phyloP scores from a whole-genome alignment of 2,113 vertebrate genomes.

The Cynopterus brachyotis region DNA sequence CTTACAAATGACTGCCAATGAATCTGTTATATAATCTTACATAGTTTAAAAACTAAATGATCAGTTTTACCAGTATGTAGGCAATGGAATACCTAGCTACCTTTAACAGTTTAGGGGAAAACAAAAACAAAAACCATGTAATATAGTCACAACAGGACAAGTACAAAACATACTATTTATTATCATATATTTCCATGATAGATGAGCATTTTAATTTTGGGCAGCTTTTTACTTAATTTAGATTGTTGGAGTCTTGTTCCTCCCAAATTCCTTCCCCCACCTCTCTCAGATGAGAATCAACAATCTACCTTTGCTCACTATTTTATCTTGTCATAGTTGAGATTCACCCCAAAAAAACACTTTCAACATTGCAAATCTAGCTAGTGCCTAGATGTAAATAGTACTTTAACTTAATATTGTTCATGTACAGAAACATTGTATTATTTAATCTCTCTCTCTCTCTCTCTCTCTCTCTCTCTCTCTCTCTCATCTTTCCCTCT shows the following conservation, averaged over 20 bases:
- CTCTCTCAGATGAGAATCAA: neutral
- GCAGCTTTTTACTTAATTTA: neutral
- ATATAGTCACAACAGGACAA: neutral
- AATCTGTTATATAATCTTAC: neutral
- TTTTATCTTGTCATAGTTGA: neutral
- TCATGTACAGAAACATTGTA: neutral
- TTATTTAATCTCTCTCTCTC: neutral
- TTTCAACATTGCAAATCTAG: neutral
- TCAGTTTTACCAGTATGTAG: neutral
- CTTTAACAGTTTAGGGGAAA: neutral
- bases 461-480: neutral
- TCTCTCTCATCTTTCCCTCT: neutral
- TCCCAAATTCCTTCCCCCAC: neutral
- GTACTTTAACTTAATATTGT: neutral
- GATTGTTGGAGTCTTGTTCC: neutral
- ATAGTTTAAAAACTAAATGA: slow-evolving; percentile 7
- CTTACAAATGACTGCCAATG: neutral
- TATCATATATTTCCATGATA: neutral
- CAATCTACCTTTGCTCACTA: neutral
- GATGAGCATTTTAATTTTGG: neutral
- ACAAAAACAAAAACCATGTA: neutral
- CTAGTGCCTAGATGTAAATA: neutral
- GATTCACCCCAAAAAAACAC: neutral
- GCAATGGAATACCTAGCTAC: neutral
- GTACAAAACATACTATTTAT: neutral